Conservation (phyloP, 2,888 invertebrate species). For the Beris chalybata region DNA sequence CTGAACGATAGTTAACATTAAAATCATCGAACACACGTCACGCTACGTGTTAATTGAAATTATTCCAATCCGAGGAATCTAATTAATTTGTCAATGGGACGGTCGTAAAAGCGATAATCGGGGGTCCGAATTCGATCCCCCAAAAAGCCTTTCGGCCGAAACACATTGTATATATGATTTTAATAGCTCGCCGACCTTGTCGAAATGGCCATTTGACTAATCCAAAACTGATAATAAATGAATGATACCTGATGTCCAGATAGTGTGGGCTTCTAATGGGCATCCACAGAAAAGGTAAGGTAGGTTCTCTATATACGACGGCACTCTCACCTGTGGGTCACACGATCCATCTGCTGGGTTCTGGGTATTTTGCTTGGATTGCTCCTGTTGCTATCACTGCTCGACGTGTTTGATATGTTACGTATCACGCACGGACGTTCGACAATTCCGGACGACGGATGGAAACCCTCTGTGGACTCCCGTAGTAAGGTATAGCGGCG, state of each 20-base stretch:
- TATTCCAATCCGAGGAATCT: slow-evolving; percentile 27
- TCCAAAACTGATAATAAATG: too few relatives aligned
- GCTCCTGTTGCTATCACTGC: neutral
- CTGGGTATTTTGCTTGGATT: too few relatives aligned
- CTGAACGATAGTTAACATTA: neutral
- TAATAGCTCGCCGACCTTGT: slow-evolving; percentile 18
- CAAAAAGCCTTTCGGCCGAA: too few relatives aligned
- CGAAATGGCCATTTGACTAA: neutral
- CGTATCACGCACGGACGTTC: slow-evolving; percentile 35
- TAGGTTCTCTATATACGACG: too few relatives aligned
- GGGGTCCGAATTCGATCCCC: neutral
- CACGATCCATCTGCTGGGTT: neutral
- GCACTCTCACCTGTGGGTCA: slow-evolving; percentile 19
- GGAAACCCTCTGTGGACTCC: slow-evolving; percentile 28
- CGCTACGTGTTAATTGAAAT: slow-evolving; percentile 34
- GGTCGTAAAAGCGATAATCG: slow-evolving; percentile 29
- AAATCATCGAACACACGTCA: slow-evolving; percentile 24
- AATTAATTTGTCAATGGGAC: slow-evolving; percentile 34
- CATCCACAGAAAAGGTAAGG: too few relatives aligned
- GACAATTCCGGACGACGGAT: slow-evolving; percentile 21
- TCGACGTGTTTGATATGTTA: slow-evolving; percentile 32
- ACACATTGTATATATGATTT: neutral
- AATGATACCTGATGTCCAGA: too few relatives aligned
- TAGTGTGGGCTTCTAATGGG: neutral
- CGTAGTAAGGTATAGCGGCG: slow-evolving; percentile 31